Evolutionary conservation across 1,140 invertebrate species (phyloP), one percentile per base, ranked within the genome.

Genomic region (Leptinotarsa texana): DNA sequence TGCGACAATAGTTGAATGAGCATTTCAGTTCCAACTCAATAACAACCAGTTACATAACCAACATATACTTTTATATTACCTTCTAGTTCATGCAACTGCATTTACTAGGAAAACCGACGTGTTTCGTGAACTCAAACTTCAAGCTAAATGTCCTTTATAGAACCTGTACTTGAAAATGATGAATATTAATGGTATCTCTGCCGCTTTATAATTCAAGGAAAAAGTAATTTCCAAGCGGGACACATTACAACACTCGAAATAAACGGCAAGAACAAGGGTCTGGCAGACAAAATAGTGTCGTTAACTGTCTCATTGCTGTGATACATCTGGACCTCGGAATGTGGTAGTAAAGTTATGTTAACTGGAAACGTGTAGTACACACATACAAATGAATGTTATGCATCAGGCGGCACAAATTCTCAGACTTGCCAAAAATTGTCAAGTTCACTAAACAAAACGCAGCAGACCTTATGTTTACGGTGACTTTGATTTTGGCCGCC

Each of bases 281-380:
- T 68, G 70, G 61, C 51, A 73, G 63, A 66, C 62, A 67, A 66
- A 73, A 73, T 73, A 73, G 65, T 61, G 57, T 73, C 72, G 72
- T 73, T 73, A 73, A 73, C 33, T 73, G 63, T 67, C 57, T 67
- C 65, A 22, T 67, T 63, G 49, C 33, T 67, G 72, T 48, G 57
- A 73, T 73, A 65, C 72, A 73, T 73, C 72, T 73, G 72, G 72
- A 73, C 48, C 47, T 73, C 72, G 72, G 72, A 73, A 73, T 73
- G 72, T 73, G n/a, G 61, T 65, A 47, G 48, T 73, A 33, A 18
- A 57, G 57, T 65, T 67, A 73, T 42, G 33, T 73, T 63, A 73
- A 61, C 27, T 73, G 42, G 42, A 47, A 61, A 71, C 72, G 48
- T 65, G 24, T 67, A 66, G 65, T 73, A 65, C 72, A 66, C 66